phyloP scores from a whole-genome alignment of 2,797 vertebrate genomes.

The Taenioides sp. region DNA sequence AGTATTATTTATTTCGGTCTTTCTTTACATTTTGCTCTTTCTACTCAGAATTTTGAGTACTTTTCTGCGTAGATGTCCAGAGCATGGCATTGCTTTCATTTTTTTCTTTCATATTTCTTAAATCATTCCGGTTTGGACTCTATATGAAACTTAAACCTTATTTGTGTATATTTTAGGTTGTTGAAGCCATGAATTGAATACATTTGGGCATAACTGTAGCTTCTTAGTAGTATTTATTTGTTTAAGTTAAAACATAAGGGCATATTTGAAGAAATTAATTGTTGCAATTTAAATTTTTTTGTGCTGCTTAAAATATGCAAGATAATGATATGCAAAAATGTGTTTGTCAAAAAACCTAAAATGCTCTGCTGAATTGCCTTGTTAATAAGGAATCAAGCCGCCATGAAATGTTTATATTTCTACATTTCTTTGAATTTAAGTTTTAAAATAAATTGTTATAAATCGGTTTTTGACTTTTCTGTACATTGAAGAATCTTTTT shows the following conservation, averaged over 20 bases:
- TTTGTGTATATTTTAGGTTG: slow-evolving; percentile 5
- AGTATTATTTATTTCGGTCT: not conserved
- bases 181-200: not conserved
- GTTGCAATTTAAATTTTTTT: slow-evolving; percentile 33
- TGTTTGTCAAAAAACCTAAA: slow-evolving; percentile 27
- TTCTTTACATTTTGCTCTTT: no score
- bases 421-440: slow-evolving; percentile 66
- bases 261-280: slow-evolving; percentile 40
- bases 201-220: slow-evolving; percentile 24
- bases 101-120: not conserved
- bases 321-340: slow-evolving; percentile 53
- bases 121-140: not conserved
- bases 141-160: not conserved
- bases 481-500: slow-evolving; percentile 30
- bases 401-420: slow-evolving; percentile 65
- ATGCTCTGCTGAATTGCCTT: slow-evolving; percentile 47
- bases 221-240: slow-evolving; percentile 42
- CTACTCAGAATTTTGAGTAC: no score
- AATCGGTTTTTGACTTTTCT: slow-evolving; percentile 24
- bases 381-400: slow-evolving; percentile 33
- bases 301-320: slow-evolving; percentile 60
- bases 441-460: slow-evolving; percentile 74
- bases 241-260: slow-evolving; percentile 47
- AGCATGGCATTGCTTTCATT: not conserved
- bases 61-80: no score